Evolutionary conservation across 1,140 invertebrate species (phyloP).

Genomic region (Brachystomella parvula): DNA sequence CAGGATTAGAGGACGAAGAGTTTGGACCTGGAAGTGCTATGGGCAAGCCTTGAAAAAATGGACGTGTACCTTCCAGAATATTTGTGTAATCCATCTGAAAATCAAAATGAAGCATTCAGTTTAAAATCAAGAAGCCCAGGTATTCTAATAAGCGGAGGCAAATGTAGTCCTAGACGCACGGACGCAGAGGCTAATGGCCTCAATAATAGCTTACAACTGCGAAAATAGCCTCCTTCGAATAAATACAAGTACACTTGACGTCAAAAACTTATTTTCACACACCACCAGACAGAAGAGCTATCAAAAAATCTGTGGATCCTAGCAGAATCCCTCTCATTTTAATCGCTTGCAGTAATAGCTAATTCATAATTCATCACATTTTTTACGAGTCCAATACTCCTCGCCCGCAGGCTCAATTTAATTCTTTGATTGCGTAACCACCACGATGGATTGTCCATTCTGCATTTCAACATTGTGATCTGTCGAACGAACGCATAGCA

Average conservation of each 20-base stretch:
- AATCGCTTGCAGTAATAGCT: too few relatives aligned
- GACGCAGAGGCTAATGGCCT: neutral
- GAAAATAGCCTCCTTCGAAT: neutral
- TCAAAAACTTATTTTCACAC: too few relatives aligned
- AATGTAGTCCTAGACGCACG: neutral
- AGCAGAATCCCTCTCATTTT: too few relatives aligned
- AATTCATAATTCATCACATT: neutral
- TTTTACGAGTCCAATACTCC: neutral
- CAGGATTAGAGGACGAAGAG: neutral
- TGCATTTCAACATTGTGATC: too few relatives aligned
- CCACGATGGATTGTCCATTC: too few relatives aligned
- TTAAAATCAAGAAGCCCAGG: neutral
- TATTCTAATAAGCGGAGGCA: neutral
- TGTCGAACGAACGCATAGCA: too few relatives aligned
- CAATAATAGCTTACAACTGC: neutral
- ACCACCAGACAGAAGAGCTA: too few relatives aligned
- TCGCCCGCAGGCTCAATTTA: neutral
- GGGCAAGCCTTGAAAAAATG: conserved; percentile 36
- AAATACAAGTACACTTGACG: too few relatives aligned
- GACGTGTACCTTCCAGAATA: conserved; percentile 35
- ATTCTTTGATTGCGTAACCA: too few relatives aligned
- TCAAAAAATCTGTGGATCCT: too few relatives aligned
- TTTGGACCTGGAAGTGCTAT: conserved; percentile 19
- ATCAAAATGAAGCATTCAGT: conserved; percentile 1
- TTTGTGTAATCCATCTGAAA: conserved; percentile 37